These are phyloP conservation scores for Drosophila ogumai DNA, from an alignment of 1,140 invertebrate species.

Conservation along the genomic window DNA sequence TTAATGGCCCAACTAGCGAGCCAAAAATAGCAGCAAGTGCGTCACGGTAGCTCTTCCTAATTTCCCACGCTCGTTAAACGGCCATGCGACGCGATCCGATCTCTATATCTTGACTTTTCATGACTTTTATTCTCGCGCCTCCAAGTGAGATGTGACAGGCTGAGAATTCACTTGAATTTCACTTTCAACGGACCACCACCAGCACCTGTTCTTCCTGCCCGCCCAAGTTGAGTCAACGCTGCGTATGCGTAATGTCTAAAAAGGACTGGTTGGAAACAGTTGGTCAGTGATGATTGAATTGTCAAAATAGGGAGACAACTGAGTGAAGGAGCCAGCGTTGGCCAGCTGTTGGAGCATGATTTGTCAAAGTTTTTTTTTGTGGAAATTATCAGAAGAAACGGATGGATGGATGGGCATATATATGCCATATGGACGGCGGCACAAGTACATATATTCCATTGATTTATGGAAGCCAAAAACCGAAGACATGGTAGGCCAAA, in stretches of 20 bases:
- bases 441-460: conserved; percentile 33
- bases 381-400: conserved; percentile 24
- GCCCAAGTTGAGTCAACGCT: conserved; percentile 55
- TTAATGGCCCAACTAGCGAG: conserved; percentile 46
- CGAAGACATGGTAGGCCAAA: conserved; percentile 34
- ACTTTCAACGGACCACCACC: conserved; percentile 49
- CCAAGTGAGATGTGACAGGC: conserved; percentile 43
- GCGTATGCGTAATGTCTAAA: conserved; percentile 62
- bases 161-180: conserved; percentile 50
- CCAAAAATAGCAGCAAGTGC: conserved; percentile 73
- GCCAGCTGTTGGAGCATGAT: conserved; percentile 50
- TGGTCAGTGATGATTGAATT: conserved; percentile 41
- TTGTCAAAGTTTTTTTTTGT: conserved; percentile 54
- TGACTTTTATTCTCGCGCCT: conserved; percentile 35
- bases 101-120: conserved; percentile 28
- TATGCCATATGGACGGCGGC: conserved; percentile 1
- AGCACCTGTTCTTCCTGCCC: conserved; percentile 10
- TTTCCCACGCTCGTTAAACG: conserved; percentile 71
- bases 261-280: conserved; percentile 3
- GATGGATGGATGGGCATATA: conserved; percentile 4
- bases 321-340: conserved; percentile 43
- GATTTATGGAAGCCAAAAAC: conserved; percentile 56
- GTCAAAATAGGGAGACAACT: conserved; percentile 52
- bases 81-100: conserved; percentile 41
- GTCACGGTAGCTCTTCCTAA: conserved; percentile 51